These are phyloP conservation scores for Orycteropus afer DNA, from an alignment of 2,113 vertebrate species.

Conservation along the genomic window DNA sequence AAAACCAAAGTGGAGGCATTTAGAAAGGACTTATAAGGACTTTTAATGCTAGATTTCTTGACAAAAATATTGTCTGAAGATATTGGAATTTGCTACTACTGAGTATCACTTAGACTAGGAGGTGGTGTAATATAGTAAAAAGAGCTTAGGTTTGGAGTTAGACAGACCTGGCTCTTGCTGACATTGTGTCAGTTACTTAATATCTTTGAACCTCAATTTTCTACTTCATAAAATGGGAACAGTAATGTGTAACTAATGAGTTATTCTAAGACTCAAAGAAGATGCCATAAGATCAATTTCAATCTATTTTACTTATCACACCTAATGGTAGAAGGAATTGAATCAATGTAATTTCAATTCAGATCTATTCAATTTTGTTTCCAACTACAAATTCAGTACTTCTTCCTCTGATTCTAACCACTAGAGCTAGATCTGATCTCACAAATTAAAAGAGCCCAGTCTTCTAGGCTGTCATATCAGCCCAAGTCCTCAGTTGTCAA, in stretches of 20 bases:
- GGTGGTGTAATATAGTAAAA: background rate
- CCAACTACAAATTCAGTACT: too few relatives aligned
- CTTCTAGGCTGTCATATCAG: too few relatives aligned
- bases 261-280: slow-evolving; percentile 39
- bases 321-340: too few relatives aligned
- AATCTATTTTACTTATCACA: too few relatives aligned
- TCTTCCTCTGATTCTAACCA: too few relatives aligned
- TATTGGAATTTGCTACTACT: background rate
- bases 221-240: slow-evolving; percentile 37
- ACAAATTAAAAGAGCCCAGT: too few relatives aligned
- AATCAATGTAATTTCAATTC: too few relatives aligned
- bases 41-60: slow-evolving; percentile 41
- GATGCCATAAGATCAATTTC: background rate
- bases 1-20: slow-evolving; percentile 4
- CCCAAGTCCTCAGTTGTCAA: too few relatives aligned
- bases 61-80: background rate
- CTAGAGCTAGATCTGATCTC: too few relatives aligned
- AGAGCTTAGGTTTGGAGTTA: background rate
- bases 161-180: background rate
- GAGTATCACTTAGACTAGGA: background rate
- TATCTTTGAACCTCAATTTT: slow-evolving; percentile 10
- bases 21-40: background rate
- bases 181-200: background rate
- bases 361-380: too few relatives aligned
- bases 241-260: background rate